These are phyloP conservation scores for Arizona elegans DNA, from an alignment of 2,113 vertebrate genomes.

Conservation along the genomic window DNA sequence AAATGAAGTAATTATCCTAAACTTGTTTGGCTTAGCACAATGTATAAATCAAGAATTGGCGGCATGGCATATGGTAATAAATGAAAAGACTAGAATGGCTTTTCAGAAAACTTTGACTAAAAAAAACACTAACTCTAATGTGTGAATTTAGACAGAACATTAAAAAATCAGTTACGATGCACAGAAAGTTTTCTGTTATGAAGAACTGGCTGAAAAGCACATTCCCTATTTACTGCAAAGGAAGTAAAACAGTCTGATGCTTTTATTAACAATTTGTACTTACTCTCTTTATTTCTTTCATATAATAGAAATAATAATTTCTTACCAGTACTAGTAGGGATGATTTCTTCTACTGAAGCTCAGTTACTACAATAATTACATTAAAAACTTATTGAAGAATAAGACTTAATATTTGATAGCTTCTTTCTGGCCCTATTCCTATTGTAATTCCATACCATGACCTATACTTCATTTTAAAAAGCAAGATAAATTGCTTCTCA, in stretches of 20 bases:
- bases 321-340: background rate
- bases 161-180: background rate
- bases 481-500: background rate
- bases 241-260: background rate
- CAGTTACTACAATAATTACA: background rate
- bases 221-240: background rate
- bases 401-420: background rate
- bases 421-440: background rate
- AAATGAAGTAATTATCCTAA: background rate
- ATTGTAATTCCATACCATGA: fast-evolving
- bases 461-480: slow-evolving; percentile 12
- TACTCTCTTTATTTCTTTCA: background rate
- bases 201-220: background rate
- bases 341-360: background rate
- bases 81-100: background rate
- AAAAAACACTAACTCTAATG: background rate
- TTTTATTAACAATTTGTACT: background rate
- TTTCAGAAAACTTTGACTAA: background rate
- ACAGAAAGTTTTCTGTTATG: background rate
- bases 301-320: background rate
- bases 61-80: background rate
- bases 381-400: background rate
- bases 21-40: background rate
- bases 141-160: background rate
- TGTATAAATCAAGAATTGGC: background rate